phyloP scores from a whole-genome alignment of 2,797 vertebrate species.

The Oryzias sinensis region DNA sequence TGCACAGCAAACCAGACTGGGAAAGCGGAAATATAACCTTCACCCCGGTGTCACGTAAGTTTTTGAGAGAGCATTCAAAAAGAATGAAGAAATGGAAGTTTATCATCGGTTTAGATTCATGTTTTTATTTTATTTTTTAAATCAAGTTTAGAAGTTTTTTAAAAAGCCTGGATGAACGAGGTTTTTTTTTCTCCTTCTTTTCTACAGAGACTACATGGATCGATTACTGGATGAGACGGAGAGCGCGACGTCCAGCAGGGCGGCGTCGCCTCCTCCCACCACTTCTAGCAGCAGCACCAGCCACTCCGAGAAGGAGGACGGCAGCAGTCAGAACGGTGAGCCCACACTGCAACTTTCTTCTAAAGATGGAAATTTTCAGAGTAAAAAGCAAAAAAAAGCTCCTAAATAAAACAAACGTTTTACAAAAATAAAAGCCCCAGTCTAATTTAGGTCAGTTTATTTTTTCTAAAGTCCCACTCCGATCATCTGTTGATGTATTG shows the following conservation, averaged over 20 bases:
- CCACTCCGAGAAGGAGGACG: constrained; percentile 88
- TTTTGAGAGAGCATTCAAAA: constrained; percentile 1
- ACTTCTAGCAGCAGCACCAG: constrained; percentile 89
- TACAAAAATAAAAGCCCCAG: too few relatives aligned
- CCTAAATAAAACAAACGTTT: too few relatives aligned
- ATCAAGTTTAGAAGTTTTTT: not conserved
- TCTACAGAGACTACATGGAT: constrained; percentile 90
- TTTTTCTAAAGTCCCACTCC: too few relatives aligned
- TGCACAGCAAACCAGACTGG: constrained; percentile 95
- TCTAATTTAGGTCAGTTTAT: too few relatives aligned
- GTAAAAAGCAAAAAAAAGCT: too few relatives aligned
- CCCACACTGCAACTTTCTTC: not conserved
- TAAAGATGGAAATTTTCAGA: too few relatives aligned
- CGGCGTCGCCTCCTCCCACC: constrained; percentile 86
- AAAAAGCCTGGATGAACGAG: not conserved
- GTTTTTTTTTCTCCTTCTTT: not conserved
- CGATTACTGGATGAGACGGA: constrained; percentile 92
- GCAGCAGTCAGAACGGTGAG: constrained; percentile 89
- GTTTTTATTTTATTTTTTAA: not conserved
- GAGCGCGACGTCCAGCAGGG: constrained; percentile 87
- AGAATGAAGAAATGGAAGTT: not conserved
- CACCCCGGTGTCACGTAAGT: constrained; percentile 97
- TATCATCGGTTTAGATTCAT: too few relatives aligned
- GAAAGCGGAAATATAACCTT: constrained; percentile 98
- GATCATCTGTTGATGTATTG: too few relatives aligned